Base-by-base conservation (phyloP, 1,140 invertebrate species). In the Aporrectodea caliginosa region DNA sequence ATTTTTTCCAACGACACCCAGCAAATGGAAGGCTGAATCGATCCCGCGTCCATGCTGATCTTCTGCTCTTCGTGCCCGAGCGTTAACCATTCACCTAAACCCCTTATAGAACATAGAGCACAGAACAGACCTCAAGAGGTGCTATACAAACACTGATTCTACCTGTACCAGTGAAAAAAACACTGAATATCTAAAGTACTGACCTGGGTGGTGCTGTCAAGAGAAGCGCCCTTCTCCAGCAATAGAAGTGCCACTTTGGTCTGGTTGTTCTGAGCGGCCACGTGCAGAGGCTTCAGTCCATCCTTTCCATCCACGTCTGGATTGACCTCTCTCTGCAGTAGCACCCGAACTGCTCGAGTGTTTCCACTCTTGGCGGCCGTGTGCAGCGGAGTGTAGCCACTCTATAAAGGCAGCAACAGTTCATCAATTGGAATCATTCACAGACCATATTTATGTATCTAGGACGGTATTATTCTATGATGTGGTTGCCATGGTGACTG, bases 311-410 rank as follows among this genome's bases (percentile, higher is more conserved):
- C 95, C 30, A 96, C 93, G 90, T 99, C 96, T 22, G 98, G 93
- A 70, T 95, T 93, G 1, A 97, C 96, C 80, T 96, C 95, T 87
- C 93, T 93, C 87, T 98, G 95, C 31, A 99, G 90, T 32, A 99
- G 90, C 75, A 99, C 90, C 76, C 95, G 93, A 1, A 95, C 97
- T 2, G 99, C 95, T 89, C 97, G 97, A 82, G 98, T 92, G 88
- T 98, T 96, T 43, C 97, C 98, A 89, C 99, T 99, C 90, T 99
- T 99, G 35, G 97, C 94, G n/a, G 98, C 97, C 83, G 99, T 91
- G 90, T 99, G 98, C 16, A 99, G 90, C n/a, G 98, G 97, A 32
- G 97, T 98, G 87, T 99, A 99, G 79, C 98, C 98, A 90, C 98
- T 99, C 89, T 91, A 85, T 77, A n/a, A n/a, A n/a, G n/a, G n/a